Evolutionary conservation across 2,888 invertebrate genomes (phyloP).

Genomic region (Nephrotoma flavescens): DNA sequence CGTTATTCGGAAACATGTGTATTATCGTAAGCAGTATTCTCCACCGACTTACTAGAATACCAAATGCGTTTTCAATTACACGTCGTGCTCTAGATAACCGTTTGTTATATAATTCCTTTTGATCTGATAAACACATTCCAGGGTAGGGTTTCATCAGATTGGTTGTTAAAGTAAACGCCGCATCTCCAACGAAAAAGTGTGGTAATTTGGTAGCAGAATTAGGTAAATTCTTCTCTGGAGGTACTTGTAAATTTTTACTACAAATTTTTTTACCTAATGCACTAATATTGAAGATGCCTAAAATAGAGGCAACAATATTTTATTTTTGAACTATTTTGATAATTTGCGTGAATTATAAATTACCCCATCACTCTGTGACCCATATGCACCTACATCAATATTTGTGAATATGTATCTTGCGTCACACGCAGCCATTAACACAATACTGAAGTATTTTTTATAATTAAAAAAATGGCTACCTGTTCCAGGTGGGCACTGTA

Average conservation of each 20-base stretch:
- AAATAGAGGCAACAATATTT: no score
- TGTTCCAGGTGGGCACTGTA: constrained; percentile 13
- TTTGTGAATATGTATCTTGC: neutral
- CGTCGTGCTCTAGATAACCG: no score
- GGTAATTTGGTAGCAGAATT: neutral
- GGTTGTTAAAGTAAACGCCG: no score
- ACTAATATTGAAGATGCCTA: neutral
- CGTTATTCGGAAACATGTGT: no score
- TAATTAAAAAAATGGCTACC: neutral
- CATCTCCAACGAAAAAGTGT: neutral
- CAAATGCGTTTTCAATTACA: no score
- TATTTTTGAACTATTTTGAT: no score
- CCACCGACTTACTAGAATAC: no score
- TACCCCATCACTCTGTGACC: neutral
- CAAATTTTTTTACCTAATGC: no score
- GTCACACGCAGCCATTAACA: neutral
- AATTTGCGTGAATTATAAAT: neutral
- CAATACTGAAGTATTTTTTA: neutral
- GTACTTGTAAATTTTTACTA: neutral
- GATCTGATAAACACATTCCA: no score
- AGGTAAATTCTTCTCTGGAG: neutral
- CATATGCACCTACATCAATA: neutral
- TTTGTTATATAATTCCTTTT: no score
- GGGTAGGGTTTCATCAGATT: no score
- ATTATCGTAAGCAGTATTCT: no score